Conservation (phyloP, 2,888 invertebrate species). For the Heliconius ismenius region DNA sequence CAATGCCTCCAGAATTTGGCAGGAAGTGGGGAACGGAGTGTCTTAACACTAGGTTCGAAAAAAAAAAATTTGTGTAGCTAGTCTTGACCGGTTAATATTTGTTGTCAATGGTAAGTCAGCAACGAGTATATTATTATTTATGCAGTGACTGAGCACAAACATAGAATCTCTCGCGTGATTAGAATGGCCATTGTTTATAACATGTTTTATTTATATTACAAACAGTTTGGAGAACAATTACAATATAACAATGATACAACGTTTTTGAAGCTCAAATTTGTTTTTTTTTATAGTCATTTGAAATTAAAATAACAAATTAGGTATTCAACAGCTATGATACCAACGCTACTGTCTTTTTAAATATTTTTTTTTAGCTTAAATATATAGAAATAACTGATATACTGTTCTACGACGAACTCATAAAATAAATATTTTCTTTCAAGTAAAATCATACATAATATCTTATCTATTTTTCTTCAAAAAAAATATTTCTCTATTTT, state of each 20-base stretch:
- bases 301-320: conserved; percentile 24
- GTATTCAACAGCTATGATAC: conserved; percentile 4
- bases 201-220: conserved; percentile 34
- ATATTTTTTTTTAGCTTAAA: background rate
- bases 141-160: conserved; percentile 56
- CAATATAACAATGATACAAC: conserved; percentile 15
- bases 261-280: conserved; percentile 9
- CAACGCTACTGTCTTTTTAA: background rate
- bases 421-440: background rate
- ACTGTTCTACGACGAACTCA: background rate
- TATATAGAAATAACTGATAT: background rate
- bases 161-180: conserved; percentile 62
- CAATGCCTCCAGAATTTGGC: too few species aligned
- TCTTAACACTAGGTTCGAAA: too few species aligned
- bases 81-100: conserved; percentile 26
- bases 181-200: conserved; percentile 68
- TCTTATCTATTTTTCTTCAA: background rate
- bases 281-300: background rate
- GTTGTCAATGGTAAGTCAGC: conserved; percentile 24
- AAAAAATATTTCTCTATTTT: background rate
- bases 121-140: conserved; percentile 25
- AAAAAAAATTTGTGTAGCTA: too few species aligned
- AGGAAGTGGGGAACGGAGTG: too few species aligned
- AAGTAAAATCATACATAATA: background rate
- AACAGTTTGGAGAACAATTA: conserved; percentile 20